Percentiles rank a stretch among this genome's conserved stretches.
These are phyloP conservation scores for Megamerina dolium DNA, from an alignment of 2,888 invertebrate genomes.

Conservation along the genomic window DNA sequence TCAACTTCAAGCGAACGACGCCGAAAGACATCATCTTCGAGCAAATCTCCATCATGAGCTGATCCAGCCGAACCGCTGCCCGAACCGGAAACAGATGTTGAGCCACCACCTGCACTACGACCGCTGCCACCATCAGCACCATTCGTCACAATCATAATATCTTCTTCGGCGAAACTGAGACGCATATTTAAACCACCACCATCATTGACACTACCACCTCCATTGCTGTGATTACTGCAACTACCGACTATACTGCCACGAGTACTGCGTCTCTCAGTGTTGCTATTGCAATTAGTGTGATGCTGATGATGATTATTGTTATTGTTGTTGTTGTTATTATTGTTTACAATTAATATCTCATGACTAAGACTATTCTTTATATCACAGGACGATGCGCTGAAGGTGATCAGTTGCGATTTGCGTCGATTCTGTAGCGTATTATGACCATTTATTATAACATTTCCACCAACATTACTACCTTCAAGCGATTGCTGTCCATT, in stretches of 20 bases:
- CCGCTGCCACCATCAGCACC: constrained; percentile 8
- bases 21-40: constrained; percentile 38
- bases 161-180: constrained; percentile 43
- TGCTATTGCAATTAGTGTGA: constrained; percentile 3
- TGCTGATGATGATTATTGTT: constrained; percentile 7
- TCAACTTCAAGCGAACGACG: constrained; percentile 39
- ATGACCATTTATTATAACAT: constrained; percentile 29
- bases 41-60: constrained; percentile 21
- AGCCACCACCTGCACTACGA: constrained; percentile 3
- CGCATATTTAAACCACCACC: constrained; percentile 26
- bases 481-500: too few relatives aligned
- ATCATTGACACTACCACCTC: constrained; percentile 23
- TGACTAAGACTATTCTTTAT: constrained; percentile 48
- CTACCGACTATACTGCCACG: constrained; percentile 16
- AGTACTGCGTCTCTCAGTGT: constrained; percentile 20
- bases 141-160: constrained; percentile 30
- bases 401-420: constrained; percentile 46
- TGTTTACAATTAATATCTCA: constrained; percentile 39
- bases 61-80: constrained; percentile 21
- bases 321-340: constrained; percentile 13
- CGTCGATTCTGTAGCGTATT: constrained; percentile 42
- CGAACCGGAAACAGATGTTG: constrained; percentile 8
- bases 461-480: constrained; percentile 12
- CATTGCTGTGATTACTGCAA: constrained; percentile 8
- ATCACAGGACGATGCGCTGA: constrained; percentile 47